Conservation (phyloP, 92 coral and sea anemone genomes). For the Paragorgia papillata region DNA sequence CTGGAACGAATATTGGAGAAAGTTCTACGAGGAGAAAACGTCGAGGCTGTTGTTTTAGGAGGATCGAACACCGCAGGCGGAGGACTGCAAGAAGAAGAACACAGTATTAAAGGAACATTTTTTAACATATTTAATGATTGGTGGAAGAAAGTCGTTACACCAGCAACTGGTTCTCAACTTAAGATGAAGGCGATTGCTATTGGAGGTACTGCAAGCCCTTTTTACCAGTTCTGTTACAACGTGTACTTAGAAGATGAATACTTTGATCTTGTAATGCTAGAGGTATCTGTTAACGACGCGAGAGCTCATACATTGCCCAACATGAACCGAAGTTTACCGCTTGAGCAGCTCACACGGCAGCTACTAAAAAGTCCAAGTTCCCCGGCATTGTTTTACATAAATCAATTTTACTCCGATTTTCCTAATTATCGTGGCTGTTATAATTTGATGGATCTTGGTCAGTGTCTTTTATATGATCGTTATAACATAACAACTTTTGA, state of each 20-base stretch:
- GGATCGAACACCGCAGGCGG: slow-evolving; percentile 93
- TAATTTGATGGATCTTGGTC: slow-evolving; percentile 67
- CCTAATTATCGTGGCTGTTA: slow-evolving; percentile 69
- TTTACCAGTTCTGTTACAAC: slow-evolving; percentile 72
- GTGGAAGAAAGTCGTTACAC: slow-evolving; percentile 69
- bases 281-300: slow-evolving; percentile 66
- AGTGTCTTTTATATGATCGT: slow-evolving; percentile 49
- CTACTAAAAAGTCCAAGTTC: slow-evolving; percentile 55
- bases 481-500: slow-evolving; percentile 64
- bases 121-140: slow-evolving; percentile 62
- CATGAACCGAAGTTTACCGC: slow-evolving; percentile 60
- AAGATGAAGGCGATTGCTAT: slow-evolving; percentile 45
- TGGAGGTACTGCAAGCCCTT: slow-evolving; percentile 80
- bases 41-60: slow-evolving; percentile 67
- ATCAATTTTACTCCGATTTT: slow-evolving; percentile 37
- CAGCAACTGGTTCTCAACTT: slow-evolving; percentile 42
- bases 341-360: slow-evolving; percentile 78
- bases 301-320: slow-evolving; percentile 12
- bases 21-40: slow-evolving; percentile 55
- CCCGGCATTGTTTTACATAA: slow-evolving; percentile 71
- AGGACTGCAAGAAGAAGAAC: slow-evolving; percentile 63
- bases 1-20: slow-evolving; percentile 57
- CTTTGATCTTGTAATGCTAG: slow-evolving; percentile 74
- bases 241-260: slow-evolving; percentile 55
- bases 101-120: slow-evolving; percentile 54